Evolutionary conservation across 2,113 vertebrate species (phyloP).

Genomic region (Puntigrus tetrazona): DNA sequence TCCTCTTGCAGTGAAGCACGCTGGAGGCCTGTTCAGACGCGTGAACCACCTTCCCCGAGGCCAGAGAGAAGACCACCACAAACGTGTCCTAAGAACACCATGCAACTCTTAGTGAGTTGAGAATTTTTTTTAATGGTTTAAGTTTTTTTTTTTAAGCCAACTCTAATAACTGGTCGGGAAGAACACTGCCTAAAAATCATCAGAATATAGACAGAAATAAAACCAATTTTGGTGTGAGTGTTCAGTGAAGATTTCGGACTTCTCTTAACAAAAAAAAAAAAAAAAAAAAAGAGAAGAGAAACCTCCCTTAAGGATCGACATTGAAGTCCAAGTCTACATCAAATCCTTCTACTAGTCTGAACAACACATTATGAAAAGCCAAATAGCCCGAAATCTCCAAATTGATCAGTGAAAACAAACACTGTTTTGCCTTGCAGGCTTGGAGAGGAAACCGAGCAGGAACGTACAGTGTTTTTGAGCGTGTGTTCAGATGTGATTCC

Average conservation of each 20-base stretch:
- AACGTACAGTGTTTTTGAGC: slow-evolving; percentile 86
- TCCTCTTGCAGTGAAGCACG: slow-evolving; percentile 83
- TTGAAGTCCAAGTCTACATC: neutral
- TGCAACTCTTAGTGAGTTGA: neutral
- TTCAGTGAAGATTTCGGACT: neutral
- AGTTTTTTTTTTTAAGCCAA: too few species aligned
- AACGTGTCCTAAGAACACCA: slow-evolving; percentile 80
- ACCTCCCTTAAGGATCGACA: too few species aligned
- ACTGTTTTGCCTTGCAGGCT: neutral
- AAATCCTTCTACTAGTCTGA: too few species aligned
- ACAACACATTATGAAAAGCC: neutral
- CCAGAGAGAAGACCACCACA: slow-evolving; percentile 84
- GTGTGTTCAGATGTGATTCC: slow-evolving; percentile 81
- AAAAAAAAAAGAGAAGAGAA: neutral
- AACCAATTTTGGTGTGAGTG: neutral
- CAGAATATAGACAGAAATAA: neutral
- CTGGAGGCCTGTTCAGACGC: slow-evolving; percentile 84
- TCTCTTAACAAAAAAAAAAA: too few species aligned
- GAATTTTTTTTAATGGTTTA: too few species aligned
- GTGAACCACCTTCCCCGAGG: slow-evolving; percentile 81
- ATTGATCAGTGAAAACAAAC: neutral
- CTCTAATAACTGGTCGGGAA: too few species aligned
- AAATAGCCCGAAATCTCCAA: neutral
- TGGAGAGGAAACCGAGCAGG: neutral
- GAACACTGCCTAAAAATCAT: neutral